phyloP scores from a whole-genome alignment of 2,113 vertebrate genomes.

The Chloropsis cyanopogon region DNA sequence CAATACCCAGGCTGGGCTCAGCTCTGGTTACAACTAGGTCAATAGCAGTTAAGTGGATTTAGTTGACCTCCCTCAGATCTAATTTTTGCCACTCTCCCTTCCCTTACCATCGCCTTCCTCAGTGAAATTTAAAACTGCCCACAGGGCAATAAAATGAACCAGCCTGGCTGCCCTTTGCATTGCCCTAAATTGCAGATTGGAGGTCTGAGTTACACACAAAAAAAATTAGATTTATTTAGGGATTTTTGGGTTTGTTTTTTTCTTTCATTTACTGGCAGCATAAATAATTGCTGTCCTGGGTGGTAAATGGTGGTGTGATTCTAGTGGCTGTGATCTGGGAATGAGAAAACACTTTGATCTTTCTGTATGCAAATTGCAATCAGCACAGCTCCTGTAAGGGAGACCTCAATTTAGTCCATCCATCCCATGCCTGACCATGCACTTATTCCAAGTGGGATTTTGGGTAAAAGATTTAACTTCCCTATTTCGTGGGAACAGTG shows the following conservation, averaged over 20 bases:
- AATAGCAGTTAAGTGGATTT: constrained; percentile 30
- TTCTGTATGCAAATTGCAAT: neutral
- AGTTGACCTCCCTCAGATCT: constrained; percentile 34
- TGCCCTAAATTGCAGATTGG: neutral
- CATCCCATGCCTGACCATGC: neutral
- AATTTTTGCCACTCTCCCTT: constrained; percentile 21
- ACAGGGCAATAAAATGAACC: neutral
- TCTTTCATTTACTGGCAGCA: neutral
- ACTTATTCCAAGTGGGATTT: neutral
- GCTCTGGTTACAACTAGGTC: constrained; percentile 41
- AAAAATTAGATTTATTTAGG: neutral
- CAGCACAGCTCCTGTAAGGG: neutral
- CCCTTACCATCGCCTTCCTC: neutral
- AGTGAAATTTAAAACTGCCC: constrained; percentile 38
- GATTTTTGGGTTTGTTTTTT: neutral
- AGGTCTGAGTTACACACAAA: neutral
- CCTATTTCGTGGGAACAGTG: neutral
- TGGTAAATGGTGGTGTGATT: neutral
- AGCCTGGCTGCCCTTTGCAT: neutral
- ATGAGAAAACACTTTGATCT: neutral
- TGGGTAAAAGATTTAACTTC: neutral
- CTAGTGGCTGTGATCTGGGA: neutral
- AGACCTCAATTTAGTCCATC: neutral
- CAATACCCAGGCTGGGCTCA: neutral
- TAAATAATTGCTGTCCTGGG: neutral